Conservation (phyloP, 2,113 vertebrate genomes). For the Pangasianodon hypophthalmus region DNA sequence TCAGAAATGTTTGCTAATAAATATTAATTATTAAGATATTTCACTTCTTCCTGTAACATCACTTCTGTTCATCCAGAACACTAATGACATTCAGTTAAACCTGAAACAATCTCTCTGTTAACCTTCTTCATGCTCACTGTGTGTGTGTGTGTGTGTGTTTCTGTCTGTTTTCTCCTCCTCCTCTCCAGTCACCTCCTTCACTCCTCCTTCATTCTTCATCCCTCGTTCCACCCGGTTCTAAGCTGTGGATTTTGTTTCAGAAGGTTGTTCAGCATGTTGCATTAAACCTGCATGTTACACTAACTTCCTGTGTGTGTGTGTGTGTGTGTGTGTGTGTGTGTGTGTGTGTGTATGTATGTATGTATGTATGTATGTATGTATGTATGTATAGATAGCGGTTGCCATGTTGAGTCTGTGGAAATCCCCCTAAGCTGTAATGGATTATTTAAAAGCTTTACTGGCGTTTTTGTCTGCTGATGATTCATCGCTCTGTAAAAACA, state of each 20-base stretch:
- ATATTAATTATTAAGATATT: neutral
- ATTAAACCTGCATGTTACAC: conserved; percentile 15
- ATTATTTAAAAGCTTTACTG: conserved; percentile 23
- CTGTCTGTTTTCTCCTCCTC: conserved; percentile 16
- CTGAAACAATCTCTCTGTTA: conserved; percentile 28
- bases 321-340: conserved; percentile 1
- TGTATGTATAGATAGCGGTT: neutral
- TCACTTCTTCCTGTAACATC: neutral
- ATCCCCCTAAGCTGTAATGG: neutral
- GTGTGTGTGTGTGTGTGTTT: conserved; percentile 9
- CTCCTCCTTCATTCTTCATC: conserved; percentile 8
- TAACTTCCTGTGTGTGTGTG: neutral
- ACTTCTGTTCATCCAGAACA: neutral
- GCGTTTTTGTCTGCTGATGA: neutral
- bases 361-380: neutral
- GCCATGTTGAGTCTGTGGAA: conserved; percentile 9
- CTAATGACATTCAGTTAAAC: neutral
- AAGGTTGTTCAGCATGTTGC: conserved; percentile 33
- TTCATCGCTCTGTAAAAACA: conserved; percentile 12
- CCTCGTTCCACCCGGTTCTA: neutral
- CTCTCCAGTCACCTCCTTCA: conserved; percentile 32
- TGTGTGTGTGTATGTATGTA: conserved; percentile 2
- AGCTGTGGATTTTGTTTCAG: conserved; percentile 18
- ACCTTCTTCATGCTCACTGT: neutral
- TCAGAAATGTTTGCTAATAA: neutral